These are phyloP conservation scores for Tyto alba DNA, from an alignment of 2,113 vertebrate genomes.

Conservation along the genomic window DNA sequence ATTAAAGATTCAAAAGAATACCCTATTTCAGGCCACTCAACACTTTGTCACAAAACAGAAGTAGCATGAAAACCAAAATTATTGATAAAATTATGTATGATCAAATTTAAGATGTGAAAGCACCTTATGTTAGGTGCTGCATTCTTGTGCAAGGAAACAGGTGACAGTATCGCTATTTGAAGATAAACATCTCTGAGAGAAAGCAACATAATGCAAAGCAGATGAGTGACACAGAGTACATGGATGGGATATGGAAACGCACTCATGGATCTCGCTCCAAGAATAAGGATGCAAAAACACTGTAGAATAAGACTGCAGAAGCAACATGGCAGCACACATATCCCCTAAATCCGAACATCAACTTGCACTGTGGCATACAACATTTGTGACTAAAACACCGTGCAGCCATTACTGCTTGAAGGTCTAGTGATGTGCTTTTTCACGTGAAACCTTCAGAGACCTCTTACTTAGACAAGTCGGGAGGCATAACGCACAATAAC, in stretches of 20 bases:
- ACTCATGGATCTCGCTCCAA: neutral
- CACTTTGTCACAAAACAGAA: neutral
- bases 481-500: neutral
- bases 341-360: neutral
- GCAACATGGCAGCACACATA: neutral
- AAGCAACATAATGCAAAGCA: neutral
- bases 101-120: neutral
- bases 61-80: neutral
- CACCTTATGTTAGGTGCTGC: neutral
- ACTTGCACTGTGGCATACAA: neutral
- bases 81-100: neutral
- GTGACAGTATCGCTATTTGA: neutral
- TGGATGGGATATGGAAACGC: neutral
- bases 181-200: neutral
- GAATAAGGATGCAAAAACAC: rapidly evolving
- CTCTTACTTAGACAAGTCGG: neutral
- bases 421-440: neutral
- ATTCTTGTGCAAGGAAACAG: neutral
- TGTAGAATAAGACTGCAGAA: neutral
- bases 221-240: neutral
- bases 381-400: neutral
- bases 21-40: neutral
- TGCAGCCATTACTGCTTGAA: neutral
- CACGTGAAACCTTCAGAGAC: neutral
- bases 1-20: neutral